phyloP scores from a whole-genome alignment of 2,888 invertebrate genomes.

The Phlogophora meticulosa region DNA sequence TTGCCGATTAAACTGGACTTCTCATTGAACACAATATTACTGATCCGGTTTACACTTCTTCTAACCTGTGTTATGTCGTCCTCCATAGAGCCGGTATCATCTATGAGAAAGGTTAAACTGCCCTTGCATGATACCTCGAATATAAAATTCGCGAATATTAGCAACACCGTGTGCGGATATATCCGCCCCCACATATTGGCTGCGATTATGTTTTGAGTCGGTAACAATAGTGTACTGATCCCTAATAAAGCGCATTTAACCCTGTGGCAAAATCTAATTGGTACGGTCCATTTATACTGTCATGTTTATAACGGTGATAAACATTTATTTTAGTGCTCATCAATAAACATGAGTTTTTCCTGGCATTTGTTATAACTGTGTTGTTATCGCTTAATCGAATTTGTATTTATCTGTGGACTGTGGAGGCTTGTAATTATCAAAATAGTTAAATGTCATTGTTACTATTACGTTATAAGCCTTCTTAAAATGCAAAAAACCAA shows the following conservation, averaged over 20 bases:
- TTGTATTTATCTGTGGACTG: no score
- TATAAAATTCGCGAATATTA: slow-evolving; percentile 42
- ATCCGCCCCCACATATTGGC: slow-evolving; percentile 42
- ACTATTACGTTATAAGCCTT: no score
- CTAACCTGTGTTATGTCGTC: slow-evolving; percentile 66
- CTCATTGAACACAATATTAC: slow-evolving; percentile 62
- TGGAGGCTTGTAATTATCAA: no score
- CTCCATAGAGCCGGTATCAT: slow-evolving; percentile 68
- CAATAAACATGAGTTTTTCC: slow-evolving; percentile 6
- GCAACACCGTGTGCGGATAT: slow-evolving; percentile 25
- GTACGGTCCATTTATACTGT: slow-evolving; percentile 27
- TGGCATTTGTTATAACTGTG: not conserved
- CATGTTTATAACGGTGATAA: no score
- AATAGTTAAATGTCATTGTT: no score
- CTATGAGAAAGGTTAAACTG: slow-evolving; percentile 71
- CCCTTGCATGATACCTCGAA: slow-evolving; percentile 56
- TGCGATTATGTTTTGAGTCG: not conserved
- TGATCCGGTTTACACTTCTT: slow-evolving; percentile 57
- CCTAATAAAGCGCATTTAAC: not conserved
- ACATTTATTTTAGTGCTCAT: no score
- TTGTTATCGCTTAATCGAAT: no score
- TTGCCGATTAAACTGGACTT: slow-evolving; percentile 67
- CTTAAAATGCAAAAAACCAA: no score
- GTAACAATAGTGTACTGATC: not conserved
- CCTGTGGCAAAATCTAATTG: slow-evolving; percentile 7